Evolutionary conservation across 2,797 vertebrate genomes (phyloP).

Genomic region (Esox masquinongy): DNA sequence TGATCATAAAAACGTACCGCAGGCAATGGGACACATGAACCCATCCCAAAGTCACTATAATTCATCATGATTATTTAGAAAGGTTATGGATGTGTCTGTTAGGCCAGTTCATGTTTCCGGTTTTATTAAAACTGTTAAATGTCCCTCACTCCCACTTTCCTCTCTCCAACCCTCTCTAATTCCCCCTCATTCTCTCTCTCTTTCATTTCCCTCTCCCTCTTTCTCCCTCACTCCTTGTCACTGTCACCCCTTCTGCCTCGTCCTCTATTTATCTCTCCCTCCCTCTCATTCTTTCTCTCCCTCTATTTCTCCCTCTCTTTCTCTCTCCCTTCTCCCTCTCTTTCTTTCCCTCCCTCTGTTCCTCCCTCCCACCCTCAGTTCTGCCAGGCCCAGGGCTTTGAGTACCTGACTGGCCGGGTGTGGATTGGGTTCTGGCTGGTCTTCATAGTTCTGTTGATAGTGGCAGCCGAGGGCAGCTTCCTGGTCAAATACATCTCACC

Average conservation of each 20-base stretch:
- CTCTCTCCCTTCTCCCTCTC: background rate
- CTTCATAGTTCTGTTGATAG: conserved; percentile 90
- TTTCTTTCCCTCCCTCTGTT: background rate
- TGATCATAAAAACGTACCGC: background rate
- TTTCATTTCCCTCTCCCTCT: background rate
- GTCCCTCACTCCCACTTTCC: background rate
- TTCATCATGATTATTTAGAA: background rate
- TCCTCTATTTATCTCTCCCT: background rate
- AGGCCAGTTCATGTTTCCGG: background rate
- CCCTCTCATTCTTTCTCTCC: background rate
- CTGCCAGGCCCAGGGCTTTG: conserved; percentile 88
- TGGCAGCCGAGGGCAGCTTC: conserved; percentile 95
- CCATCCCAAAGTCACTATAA: background rate
- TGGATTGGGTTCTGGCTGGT: conserved; percentile 98
- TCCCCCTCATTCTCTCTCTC: too few relatives aligned
- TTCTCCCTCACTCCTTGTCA: background rate
- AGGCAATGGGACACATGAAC: background rate
- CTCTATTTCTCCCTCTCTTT: background rate
- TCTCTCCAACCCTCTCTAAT: background rate
- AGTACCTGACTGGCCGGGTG: conserved; percentile 94
- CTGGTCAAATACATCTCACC: conserved; percentile 95
- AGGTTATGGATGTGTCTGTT: background rate
- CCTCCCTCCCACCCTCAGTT: conserved; percentile 74
- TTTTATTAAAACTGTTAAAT: background rate
- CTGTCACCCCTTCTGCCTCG: conserved; percentile 1